Evolutionary conservation across 2,797 vertebrate species (phyloP), one percentile per base, ranked within the genome.

Genomic region (Argya squamiceps): DNA sequence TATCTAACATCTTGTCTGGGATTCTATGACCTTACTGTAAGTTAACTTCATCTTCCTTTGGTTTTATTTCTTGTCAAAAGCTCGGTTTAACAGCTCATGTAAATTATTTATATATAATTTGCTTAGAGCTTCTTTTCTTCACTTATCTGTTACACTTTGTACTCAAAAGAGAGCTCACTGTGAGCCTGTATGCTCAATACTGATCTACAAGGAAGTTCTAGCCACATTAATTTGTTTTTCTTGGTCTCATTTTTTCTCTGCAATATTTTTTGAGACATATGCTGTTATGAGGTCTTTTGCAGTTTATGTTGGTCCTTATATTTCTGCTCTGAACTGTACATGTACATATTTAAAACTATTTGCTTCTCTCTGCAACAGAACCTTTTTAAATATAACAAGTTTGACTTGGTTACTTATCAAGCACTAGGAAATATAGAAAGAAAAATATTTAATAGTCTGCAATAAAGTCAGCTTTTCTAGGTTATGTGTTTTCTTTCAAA

Each of bases 61-160:
- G 12, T 79, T 88, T 84, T 47, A 23, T 88, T 83, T 88, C 39
- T 70, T 88, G n/a, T 81, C 14, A 56, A 60, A 92, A 76, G 7
- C 24, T 79, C 14, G 36, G 21, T 65, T 79, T 77, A 91, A 70
- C 5, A 55, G 27, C 16, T 81, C 39, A 52, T 69, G 56, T 63
- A 92, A 97, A 95, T 96, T 95, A 91, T 92, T 96, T 79, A 91
- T 30, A 34, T 37, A 36, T 59, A 68, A 85, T 91, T 95, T 83
- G 22, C 77, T 93, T 74, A 52, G 49, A 93, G 79, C 62, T 94
- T 60, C 94, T 83, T 94, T 81, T 93, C 20, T 70, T 90, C 52
- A 78, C 89, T 91, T 92, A 74, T 88, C 47, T 93, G 77, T 75
- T 88, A 37, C 19, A 76, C 63, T 59, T 84, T 88, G 36, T 75